phyloP scores from a whole-genome alignment of 2,797 vertebrate species.

The Poecilia wingei region DNA sequence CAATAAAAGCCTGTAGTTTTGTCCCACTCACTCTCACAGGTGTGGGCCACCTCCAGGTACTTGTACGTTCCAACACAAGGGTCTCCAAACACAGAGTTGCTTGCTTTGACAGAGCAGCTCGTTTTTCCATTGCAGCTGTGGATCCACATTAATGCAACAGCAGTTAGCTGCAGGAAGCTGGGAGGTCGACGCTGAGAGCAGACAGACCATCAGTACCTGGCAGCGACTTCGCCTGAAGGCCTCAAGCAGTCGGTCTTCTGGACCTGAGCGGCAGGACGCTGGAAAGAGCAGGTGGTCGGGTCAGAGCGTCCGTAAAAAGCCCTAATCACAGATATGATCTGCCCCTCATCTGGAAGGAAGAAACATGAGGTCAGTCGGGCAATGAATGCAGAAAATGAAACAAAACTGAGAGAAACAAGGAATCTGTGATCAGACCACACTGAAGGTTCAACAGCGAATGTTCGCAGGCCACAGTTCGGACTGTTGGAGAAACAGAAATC shows the following conservation, averaged over 20 bases:
- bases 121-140: slow-evolving; percentile 47
- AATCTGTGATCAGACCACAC: slow-evolving; percentile 2
- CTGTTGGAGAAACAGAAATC: not conserved
- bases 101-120: slow-evolving; percentile 18
- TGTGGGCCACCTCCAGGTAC: slow-evolving; percentile 47
- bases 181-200: not conserved
- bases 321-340: slow-evolving; percentile 17
- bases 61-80: slow-evolving; percentile 35
- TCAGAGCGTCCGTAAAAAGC: slow-evolving; percentile 49
- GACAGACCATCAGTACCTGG: slow-evolving; percentile 16
- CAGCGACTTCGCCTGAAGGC: slow-evolving; percentile 5
- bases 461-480: slow-evolving; percentile 2
- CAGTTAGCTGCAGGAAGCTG: not conserved
- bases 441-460: not conserved
- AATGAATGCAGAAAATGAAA: not conserved
- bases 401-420: not conserved
- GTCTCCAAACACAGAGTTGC: slow-evolving; percentile 23
- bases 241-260: slow-evolving; percentile 8
- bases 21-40: slow-evolving; percentile 26
- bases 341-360: slow-evolving; percentile 2
- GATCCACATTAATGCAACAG: not conserved
- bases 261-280: not conserved
- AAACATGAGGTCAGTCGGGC: rapidly evolving
- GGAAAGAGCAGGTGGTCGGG: slow-evolving; percentile 22
- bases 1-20: not conserved